Base-by-base conservation (phyloP, 2,888 invertebrate species). In the Nomada flava region DNA sequence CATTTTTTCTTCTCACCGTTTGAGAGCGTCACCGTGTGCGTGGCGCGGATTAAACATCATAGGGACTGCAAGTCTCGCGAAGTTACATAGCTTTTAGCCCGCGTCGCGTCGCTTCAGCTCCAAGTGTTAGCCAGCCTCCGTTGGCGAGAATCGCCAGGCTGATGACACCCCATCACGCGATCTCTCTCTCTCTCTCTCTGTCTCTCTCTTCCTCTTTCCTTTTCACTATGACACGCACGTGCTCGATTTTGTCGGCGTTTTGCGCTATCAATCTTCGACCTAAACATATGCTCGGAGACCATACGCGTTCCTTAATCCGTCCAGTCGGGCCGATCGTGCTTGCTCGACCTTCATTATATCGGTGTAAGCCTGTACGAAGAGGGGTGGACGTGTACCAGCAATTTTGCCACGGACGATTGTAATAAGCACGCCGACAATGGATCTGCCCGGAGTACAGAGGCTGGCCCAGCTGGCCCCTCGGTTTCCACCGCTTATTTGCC, bases 391-490 rank as follows among this genome's bases (percentile, higher is more conserved):
- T 26, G 36, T 26, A 64, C 63, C 62, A 65, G 76, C 67, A 78
- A 77, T 80, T 72, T 84, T 67, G 52, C 26, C 67, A 44, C 42
- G 75, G n/a, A 42, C 55, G 74, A 55, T 76, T 26, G 69, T 72
- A 83, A 83, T 76, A 76, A 76, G 69, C 78, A 20, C 59, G 65
- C 64, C 60, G 76, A 85, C 85, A 85, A 85, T 84, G 72, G 80
- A 55, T 18, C 63, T 26, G 10, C 23, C 15, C 13, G 44, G 18
- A 11, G 63, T 36, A 29, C 36, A 57, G 29, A 64, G 42, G 60
- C 52, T 11, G 79, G 65, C 70, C 69, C 85, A 85, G 85, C 85
- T 85, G 85, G 85, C 55, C 75, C 74, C 68, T 72, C 44, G 36
- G 52, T 81, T 84, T 76, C 75, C 69, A 64, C 70, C 75, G 69